Conservation (phyloP, 2,113 vertebrate species). For the Eudyptes chrysolophus region DNA sequence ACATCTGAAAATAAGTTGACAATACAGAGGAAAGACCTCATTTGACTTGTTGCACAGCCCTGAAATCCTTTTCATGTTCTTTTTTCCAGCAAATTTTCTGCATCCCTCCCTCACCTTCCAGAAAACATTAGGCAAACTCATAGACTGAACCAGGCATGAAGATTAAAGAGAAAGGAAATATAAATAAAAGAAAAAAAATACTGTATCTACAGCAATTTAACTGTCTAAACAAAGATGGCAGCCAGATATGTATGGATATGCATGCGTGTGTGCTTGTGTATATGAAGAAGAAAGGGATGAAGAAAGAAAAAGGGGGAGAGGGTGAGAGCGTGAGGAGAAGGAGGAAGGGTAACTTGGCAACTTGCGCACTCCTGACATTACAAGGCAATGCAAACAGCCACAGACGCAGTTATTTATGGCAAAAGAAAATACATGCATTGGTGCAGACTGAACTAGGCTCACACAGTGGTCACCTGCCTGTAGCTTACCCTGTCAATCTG, state of each 20-base stretch:
- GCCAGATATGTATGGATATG: neutral
- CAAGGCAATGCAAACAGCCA: neutral
- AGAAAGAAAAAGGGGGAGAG: neutral
- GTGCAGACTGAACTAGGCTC: neutral
- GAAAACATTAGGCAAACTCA: neutral
- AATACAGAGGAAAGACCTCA: neutral
- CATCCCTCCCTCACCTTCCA: neutral
- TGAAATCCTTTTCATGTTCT: neutral
- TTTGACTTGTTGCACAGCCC: neutral
- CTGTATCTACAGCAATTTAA: neutral
- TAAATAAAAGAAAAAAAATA: neutral
- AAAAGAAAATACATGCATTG: neutral
- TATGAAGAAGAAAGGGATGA: neutral
- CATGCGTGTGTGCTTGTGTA: neutral
- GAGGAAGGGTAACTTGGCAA: neutral
- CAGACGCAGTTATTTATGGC: neutral
- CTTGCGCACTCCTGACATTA: neutral
- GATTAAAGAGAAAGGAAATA: neutral
- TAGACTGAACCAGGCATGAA: neutral
- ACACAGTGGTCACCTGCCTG: neutral
- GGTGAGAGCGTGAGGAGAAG: neutral
- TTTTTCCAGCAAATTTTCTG: neutral
- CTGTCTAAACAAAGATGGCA: neutral
- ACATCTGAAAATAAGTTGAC: neutral
- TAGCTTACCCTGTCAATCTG: neutral